These are phyloP conservation scores for Chondrosia reniformis DNA, from an alignment of 37 sponge, comb jelly and placozoan genomes.

Conservation along the genomic window DNA sequence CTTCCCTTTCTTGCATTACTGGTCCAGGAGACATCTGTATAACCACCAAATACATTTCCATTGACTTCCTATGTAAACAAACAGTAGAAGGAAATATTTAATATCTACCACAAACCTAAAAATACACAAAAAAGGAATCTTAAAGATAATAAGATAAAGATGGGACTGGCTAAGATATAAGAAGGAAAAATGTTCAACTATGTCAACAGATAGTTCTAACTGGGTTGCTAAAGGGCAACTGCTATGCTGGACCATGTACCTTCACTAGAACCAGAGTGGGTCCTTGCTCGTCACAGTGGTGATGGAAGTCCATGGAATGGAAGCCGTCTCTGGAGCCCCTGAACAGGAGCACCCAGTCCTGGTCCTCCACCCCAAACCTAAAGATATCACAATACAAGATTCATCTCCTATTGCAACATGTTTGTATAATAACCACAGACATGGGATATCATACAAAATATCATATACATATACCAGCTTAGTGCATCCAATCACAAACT, in stretches of 20 bases:
- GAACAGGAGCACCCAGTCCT: constrained; percentile 69
- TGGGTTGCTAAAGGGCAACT: too few species aligned
- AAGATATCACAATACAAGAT: background rate
- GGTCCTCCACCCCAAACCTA: constrained; percentile 47
- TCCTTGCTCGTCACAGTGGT: constrained; percentile 59
- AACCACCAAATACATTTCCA: constrained; percentile 82
- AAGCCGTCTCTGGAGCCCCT: constrained; percentile 74
- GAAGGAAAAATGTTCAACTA: too few species aligned
- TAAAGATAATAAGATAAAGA: too few species aligned
- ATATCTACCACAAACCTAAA: background rate
- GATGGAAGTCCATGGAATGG: constrained; percentile 59
- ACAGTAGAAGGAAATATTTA: background rate
- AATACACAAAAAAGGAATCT: background rate
- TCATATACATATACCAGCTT: background rate
- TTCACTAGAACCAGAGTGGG: constrained; percentile 55
- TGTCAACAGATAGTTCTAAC: too few species aligned
- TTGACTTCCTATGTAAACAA: constrained; percentile 25
- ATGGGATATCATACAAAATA: background rate
- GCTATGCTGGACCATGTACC: too few species aligned
- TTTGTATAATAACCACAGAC: too few species aligned
- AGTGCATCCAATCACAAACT: background rate
- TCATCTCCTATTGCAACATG: too few species aligned
- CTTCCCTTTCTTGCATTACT: constrained; percentile 63
- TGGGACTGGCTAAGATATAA: too few species aligned
- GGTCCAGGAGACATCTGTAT: constrained; percentile 68